phyloP scores from a whole-genome alignment of 2,888 invertebrate genomes.

The Euzetes globulus region DNA sequence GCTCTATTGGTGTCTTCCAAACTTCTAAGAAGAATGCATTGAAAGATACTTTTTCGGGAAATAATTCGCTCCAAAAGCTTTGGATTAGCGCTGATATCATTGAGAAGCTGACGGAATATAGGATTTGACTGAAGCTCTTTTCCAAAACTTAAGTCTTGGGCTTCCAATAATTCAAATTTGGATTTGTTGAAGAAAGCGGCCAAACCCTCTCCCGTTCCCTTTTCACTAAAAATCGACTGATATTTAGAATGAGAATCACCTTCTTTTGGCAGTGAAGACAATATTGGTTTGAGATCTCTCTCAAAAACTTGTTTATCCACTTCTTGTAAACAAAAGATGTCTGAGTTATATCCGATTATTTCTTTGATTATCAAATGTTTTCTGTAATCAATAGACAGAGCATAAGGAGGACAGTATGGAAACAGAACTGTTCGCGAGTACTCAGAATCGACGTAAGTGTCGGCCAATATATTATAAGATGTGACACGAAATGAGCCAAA shows the following conservation, averaged over 20 bases:
- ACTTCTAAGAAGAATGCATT: slow-evolving; percentile 42
- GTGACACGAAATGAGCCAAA: slow-evolving; percentile 64
- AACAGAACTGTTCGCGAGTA: slow-evolving; percentile 63
- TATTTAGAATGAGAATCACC: slow-evolving; percentile 50
- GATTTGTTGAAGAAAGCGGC: slow-evolving; percentile 65
- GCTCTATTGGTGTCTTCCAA: slow-evolving; percentile 38
- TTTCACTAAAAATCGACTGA: slow-evolving; percentile 59
- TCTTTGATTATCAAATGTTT: slow-evolving; percentile 78
- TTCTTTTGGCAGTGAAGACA: slow-evolving; percentile 47
- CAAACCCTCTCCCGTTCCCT: slow-evolving; percentile 70
- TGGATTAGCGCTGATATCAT: slow-evolving; percentile 25
- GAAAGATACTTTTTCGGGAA: slow-evolving; percentile 48
- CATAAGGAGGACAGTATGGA: slow-evolving; percentile 75
- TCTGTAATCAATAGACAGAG: slow-evolving; percentile 72
- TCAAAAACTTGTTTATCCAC: slow-evolving; percentile 72
- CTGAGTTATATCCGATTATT: slow-evolving; percentile 75
- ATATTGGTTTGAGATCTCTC: slow-evolving; percentile 56
- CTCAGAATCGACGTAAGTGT: slow-evolving; percentile 80
- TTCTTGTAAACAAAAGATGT: slow-evolving; percentile 86
- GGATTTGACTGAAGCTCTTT: slow-evolving; percentile 54
- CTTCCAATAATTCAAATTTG: slow-evolving; percentile 58
- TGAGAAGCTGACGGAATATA: slow-evolving; percentile 19
- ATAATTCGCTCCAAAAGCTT: slow-evolving; percentile 31
- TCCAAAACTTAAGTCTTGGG: neutral
- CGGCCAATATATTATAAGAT: slow-evolving; percentile 83